Percentiles rank a stretch among this genome's conserved stretches.
phyloP scores from a whole-genome alignment of 2,113 vertebrate species.

The Caracal caracal region DNA sequence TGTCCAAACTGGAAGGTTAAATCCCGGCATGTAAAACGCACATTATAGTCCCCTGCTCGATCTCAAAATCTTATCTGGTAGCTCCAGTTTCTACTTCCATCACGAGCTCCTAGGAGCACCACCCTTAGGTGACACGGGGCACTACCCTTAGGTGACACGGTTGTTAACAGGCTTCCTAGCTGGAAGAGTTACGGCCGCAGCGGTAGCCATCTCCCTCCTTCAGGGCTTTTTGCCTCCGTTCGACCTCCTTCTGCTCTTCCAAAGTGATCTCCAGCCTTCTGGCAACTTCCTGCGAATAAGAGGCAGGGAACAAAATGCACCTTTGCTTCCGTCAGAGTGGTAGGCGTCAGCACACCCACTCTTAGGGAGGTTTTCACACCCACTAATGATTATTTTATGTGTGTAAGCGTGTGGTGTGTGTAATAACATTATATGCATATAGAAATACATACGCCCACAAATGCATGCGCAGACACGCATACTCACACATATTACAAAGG shows the following conservation, averaged over 20 bases:
- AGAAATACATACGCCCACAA: neutral
- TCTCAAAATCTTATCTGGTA: neutral
- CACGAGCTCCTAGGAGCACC: neutral
- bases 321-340: neutral
- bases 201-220: neutral
- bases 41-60: neutral
- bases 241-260: neutral
- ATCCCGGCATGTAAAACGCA: neutral
- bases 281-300: neutral
- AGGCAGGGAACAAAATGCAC: neutral
- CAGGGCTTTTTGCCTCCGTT: neutral
- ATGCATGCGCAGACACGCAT: neutral
- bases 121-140: too few relatives aligned
- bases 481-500: neutral
- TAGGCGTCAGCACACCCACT: neutral
- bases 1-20: neutral
- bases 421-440: neutral
- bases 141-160: accelerated
- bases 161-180: neutral
- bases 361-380: neutral
- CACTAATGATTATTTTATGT: neutral
- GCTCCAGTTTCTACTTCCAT: neutral
- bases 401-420: too few relatives aligned
- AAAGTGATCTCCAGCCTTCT: neutral
- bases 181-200: neutral